Conservation (phyloP, 2,797 vertebrate species). For the Ctenochaetus hawaiiensis region DNA sequence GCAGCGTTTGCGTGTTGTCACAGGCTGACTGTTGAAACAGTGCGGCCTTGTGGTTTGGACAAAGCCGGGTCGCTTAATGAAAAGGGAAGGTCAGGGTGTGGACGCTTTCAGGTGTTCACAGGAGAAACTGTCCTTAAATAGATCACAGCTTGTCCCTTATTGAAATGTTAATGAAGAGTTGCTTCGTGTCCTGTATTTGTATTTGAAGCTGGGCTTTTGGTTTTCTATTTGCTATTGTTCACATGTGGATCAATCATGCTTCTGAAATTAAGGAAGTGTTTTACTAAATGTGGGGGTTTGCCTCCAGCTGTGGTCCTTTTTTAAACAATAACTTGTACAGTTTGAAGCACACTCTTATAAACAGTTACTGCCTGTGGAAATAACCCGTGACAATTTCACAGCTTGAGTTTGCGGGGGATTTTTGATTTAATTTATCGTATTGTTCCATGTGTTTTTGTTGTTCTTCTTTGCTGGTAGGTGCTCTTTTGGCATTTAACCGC, state of each 20-base stretch:
- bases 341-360: background rate
- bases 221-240: background rate
- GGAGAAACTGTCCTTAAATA: constrained; percentile 42
- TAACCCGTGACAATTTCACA: background rate
- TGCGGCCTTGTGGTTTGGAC: background rate
- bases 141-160: constrained; percentile 42
- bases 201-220: constrained; percentile 13
- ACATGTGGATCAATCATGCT: background rate
- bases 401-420: background rate
- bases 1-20: background rate
- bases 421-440: too few relatives aligned
- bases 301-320: background rate
- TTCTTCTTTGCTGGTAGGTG: too few relatives aligned
- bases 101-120: constrained; percentile 51
- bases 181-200: constrained; percentile 34
- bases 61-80: constrained; percentile 11
- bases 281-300: background rate
- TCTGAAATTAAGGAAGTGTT: background rate
- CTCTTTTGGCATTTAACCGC: too few relatives aligned
- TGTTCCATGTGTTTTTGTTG: too few relatives aligned
- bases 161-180: constrained; percentile 55
- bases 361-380: background rate
- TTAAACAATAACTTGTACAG: background rate
- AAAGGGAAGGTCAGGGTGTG: constrained; percentile 24
- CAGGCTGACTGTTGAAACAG: constrained; percentile 5